phyloP scores from a whole-genome alignment of 92 coral and sea anemone genomes.

The Muricea muricata region DNA sequence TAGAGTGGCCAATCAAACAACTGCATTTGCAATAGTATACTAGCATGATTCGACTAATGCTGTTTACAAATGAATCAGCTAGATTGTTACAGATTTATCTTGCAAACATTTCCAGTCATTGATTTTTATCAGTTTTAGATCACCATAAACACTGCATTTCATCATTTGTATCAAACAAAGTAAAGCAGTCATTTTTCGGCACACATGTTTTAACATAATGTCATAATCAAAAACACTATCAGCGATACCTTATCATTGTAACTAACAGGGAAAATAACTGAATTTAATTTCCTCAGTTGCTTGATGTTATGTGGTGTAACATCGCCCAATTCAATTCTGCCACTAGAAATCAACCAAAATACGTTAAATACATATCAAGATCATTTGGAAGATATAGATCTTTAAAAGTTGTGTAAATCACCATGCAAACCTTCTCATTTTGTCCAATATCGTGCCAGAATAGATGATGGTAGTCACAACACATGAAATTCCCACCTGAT shows the following conservation, averaged over 20 bases:
- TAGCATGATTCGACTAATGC: no score
- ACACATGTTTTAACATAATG: not conserved
- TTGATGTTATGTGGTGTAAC: conserved; percentile 98
- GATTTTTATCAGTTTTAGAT: no score
- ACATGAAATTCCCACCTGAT: conserved; percentile 5
- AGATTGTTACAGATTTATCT: no score
- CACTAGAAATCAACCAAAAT: conserved; percentile 20
- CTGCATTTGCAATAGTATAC: no score
- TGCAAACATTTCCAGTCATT: no score
- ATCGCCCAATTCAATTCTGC: conserved; percentile 94
- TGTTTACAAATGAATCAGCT: no score
- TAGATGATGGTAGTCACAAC: not conserved
- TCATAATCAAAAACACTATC: not conserved
- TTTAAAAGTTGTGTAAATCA: not conserved
- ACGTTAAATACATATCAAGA: not conserved
- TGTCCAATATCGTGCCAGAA: not conserved
- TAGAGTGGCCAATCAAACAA: no score
- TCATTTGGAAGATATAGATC: not conserved
- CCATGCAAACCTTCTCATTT: conserved; percentile 37
- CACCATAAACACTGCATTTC: no score
- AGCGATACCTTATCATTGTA: conserved; percentile 88
- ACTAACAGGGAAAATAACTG: conserved; percentile 97
- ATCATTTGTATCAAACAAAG: not conserved
- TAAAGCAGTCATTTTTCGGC: not conserved
- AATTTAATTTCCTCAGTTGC: conserved; percentile 92